Conservation (phyloP, 2,113 vertebrate genomes). For the Leptodactylus fuscus region DNA sequence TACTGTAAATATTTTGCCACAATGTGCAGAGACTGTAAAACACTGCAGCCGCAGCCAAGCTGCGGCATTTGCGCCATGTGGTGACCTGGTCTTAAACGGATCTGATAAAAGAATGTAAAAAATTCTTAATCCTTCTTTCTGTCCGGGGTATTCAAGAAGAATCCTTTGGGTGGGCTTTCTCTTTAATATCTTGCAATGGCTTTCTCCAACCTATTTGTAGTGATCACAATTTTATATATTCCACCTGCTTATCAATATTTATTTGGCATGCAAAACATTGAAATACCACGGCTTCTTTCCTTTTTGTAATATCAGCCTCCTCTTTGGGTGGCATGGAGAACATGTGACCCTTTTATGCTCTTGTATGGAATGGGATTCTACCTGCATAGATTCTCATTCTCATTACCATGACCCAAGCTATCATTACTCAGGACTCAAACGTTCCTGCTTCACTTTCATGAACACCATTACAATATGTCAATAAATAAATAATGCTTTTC, state of each 20-base stretch:
- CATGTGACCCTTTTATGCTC: constrained; percentile 21
- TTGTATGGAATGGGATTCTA: constrained; percentile 35
- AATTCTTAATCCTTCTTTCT: no score
- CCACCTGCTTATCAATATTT: background rate
- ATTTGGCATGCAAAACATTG: background rate
- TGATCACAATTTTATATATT: background rate
- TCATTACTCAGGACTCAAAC: constrained; percentile 52
- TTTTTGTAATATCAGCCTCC: constrained; percentile 5
- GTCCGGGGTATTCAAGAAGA: no score
- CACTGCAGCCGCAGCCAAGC: no score
- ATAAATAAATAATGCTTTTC: constrained; percentile 60
- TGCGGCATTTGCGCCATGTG: no score
- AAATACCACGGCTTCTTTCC: background rate
- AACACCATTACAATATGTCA: constrained; percentile 51
- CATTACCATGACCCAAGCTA: constrained; percentile 58
- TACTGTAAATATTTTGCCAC: no score
- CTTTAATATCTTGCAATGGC: background rate
- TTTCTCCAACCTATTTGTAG: background rate
- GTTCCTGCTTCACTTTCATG: constrained; percentile 51
- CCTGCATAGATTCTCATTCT: constrained; percentile 53
- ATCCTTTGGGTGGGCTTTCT: background rate
- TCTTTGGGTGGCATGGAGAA: constrained; percentile 52
- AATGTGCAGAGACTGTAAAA: no score
- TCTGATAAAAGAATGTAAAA: no score
- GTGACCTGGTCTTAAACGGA: no score